A percentile compares a stretch with the other conserved stretches of the same genome.
Conservation (phyloP, 2,113 vertebrate genomes). For the Dasyprocta punctata region DNA sequence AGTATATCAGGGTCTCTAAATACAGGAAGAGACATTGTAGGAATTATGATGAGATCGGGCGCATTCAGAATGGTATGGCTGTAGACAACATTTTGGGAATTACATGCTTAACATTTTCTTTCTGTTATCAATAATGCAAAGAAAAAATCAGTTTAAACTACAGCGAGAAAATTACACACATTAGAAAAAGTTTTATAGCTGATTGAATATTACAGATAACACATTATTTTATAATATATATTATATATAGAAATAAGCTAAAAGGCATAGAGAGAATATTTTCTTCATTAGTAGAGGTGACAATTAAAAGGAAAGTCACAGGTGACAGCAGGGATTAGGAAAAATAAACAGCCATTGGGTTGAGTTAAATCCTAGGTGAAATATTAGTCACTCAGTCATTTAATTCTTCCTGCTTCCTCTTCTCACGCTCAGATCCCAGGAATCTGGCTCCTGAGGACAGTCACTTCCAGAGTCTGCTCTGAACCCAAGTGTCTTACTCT, state of each 20-base stretch:
- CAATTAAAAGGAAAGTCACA: neutral
- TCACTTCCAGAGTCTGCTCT: neutral
- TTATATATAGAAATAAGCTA: neutral
- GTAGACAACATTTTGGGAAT: too few species aligned
- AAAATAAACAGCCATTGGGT: neutral
- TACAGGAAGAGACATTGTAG: neutral
- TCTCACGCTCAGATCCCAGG: neutral
- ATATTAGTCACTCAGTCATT: neutral
- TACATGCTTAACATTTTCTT: too few species aligned
- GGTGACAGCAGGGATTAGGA: neutral
- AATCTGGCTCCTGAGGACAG: neutral
- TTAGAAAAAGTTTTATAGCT: neutral
- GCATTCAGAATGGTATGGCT: too few species aligned
- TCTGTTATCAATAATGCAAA: neutral
- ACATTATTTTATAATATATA: neutral
- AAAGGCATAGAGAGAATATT: neutral
- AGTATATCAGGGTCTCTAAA: conserved; percentile 11
- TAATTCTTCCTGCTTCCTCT: neutral
- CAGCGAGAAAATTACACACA: neutral
- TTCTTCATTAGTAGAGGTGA: neutral
- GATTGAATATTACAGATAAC: neutral
- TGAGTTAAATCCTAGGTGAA: neutral
- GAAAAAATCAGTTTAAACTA: neutral
- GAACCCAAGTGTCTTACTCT: neutral
- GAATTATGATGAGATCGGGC: too few species aligned